phyloP scores from a whole-genome alignment of 2,113 vertebrate genomes.

The Callipepla californica region DNA sequence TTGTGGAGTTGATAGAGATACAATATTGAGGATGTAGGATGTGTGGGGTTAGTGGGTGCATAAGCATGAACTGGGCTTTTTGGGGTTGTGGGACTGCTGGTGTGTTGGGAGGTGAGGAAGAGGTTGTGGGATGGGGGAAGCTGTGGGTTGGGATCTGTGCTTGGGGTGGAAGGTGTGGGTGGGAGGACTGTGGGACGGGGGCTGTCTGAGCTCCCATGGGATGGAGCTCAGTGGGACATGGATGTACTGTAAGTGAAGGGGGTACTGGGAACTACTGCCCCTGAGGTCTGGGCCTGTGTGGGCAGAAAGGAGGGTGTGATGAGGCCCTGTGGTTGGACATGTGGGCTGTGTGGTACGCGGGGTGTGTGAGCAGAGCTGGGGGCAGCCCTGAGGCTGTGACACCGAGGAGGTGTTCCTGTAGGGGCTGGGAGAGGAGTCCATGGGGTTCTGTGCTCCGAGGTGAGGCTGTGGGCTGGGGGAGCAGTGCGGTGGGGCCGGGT shows the following conservation, averaged over 20 bases:
- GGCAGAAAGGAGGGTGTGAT: not conserved
- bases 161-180: rapidly evolving
- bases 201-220: not conserved
- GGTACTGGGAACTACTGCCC: not conserved
- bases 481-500: not conserved
- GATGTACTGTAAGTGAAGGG: rapidly evolving
- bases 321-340: not conserved
- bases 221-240: not conserved
- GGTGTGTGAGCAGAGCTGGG: not conserved
- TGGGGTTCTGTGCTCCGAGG: rapidly evolving
- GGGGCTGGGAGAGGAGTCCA: not conserved
- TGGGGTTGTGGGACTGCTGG: not conserved
- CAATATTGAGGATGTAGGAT: too few species aligned
- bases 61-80: not conserved
- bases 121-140: too few species aligned
- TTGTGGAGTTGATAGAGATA: too few species aligned
- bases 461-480: not conserved
- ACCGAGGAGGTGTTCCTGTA: rapidly evolving
- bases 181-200: not conserved
- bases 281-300: not conserved
- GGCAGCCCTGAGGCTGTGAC: not conserved
- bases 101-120: not conserved
- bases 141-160: rapidly evolving
- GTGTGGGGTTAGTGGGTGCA: not conserved
- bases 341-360: rapidly evolving